Evolutionary conservation across 1,140 invertebrate genomes (phyloP), one percentile per base, ranked within the genome.

Genomic region (Drosophila ambigua): DNA sequence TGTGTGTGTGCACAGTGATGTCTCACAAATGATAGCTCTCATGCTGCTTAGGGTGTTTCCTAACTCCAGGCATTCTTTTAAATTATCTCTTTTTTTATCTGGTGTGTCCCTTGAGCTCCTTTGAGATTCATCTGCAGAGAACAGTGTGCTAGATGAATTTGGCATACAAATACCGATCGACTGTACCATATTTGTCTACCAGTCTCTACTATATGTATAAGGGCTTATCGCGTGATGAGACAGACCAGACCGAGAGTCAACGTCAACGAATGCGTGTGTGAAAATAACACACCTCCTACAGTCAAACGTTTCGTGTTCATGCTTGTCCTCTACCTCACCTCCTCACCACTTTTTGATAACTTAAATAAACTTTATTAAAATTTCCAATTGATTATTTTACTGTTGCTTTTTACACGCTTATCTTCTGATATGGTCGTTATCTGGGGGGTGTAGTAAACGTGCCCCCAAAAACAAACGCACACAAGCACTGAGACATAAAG

Each of bases 401-500:
- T 44, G 44, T 15, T 23, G 15, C 23, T 31, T 58, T 69, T 58
- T 4, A 35, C n/a, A 1, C 31, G 11, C 51, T 69, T 68, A 69
- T 69, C 64, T 58, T 39, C 13, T 41, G 66, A 69, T 48, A 69
- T 24, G 50, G 16, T 1, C 52, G 26, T 58, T 69, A 69, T 69
- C 66, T 57, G 35, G 39, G 35, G 45, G 45, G 66, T 69, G 65
- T 69, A 39, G 64, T 31, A 35, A 69, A 68, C 66, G 64, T 69
- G 66, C 66, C 66, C 66, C 66, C 64, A 35, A 69, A 69, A 53
- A 68, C n/a, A 43, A n/a, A 16, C 31, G 24, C 49, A 68, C 15
- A 48, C 31, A 28, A 6, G 7, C 26, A 28, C 45, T 11, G 11
- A 23, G 9, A 55, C 13, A 13, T 8, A 11, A 15, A 24, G 35